These are phyloP conservation scores for Acestrorhynchus altus DNA, from an alignment of 2,797 vertebrate genomes.

Conservation along the genomic window DNA sequence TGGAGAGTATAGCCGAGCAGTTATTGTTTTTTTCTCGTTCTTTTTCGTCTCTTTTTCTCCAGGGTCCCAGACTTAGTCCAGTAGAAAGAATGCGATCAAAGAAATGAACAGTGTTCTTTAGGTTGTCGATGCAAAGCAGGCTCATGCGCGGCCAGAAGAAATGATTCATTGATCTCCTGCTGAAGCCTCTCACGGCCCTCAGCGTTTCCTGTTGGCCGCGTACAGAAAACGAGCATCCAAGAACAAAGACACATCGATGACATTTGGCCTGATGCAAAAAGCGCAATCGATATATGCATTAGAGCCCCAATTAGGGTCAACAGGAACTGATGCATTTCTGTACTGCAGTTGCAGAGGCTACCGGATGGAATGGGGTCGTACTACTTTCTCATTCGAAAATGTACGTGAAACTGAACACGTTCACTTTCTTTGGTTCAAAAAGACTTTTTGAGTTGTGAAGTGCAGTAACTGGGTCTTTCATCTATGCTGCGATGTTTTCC, in stretches of 20 bases:
- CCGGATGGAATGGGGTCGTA: no score
- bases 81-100: constrained; percentile 18
- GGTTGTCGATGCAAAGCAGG: constrained; percentile 22
- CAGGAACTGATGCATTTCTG: constrained; percentile 8
- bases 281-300: constrained; percentile 35
- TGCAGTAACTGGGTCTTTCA: neutral
- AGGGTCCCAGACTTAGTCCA: neutral
- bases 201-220: constrained; percentile 29
- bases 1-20: neutral
- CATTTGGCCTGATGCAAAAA: constrained; percentile 40
- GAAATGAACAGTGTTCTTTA: constrained; percentile 19
- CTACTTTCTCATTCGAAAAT: neutral
- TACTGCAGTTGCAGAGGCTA: neutral
- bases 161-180: constrained; percentile 40
- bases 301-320: constrained; percentile 37
- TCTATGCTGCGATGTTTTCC: neutral
- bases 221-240: constrained; percentile 20
- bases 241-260: constrained; percentile 34
- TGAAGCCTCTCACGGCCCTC: constrained; percentile 18
- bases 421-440: no score
- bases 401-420: neutral
- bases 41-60: neutral
- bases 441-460: neutral
- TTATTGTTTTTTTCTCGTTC: neutral
- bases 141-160: constrained; percentile 16